A percentile compares a stretch with the other conserved stretches of the same genome.
These are phyloP conservation scores for Spinus pinus DNA, from an alignment of 2,797 vertebrate genomes.

Conservation along the genomic window DNA sequence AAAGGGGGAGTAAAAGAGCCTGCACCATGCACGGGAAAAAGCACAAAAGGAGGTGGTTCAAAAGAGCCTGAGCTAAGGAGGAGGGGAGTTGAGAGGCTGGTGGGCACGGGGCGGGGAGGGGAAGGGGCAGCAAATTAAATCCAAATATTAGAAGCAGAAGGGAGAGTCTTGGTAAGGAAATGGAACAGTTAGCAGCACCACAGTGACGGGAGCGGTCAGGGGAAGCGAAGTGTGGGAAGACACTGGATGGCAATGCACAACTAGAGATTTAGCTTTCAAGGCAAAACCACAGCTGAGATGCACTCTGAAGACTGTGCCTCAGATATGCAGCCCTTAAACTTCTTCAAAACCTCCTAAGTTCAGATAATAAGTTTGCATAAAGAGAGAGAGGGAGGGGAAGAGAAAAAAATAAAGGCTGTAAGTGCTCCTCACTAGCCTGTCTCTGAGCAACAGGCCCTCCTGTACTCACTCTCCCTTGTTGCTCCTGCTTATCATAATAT, in stretches of 20 bases:
- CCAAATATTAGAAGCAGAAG: slow-evolving; percentile 68
- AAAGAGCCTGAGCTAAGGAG: slow-evolving; percentile 67
- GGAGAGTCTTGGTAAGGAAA: background rate
- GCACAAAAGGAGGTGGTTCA: slow-evolving; percentile 75
- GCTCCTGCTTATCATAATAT: slow-evolving; percentile 69
- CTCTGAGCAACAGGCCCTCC: slow-evolving; percentile 57
- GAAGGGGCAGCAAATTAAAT: slow-evolving; percentile 56
- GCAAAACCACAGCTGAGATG: slow-evolving; percentile 1
- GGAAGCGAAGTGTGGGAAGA: slow-evolving; percentile 36
- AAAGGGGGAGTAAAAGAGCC: slow-evolving; percentile 70
- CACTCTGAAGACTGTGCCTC: background rate
- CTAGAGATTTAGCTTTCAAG: slow-evolving; percentile 14
- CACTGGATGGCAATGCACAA: slow-evolving; percentile 55
- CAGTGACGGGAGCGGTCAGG: background rate
- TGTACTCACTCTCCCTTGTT: slow-evolving; percentile 45
- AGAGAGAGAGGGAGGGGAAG: slow-evolving; percentile 34
- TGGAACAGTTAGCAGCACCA: background rate
- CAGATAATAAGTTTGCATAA: slow-evolving; percentile 63
- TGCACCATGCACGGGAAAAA: slow-evolving; percentile 55
- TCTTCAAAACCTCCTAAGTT: slow-evolving; percentile 43
- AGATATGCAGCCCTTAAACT: slow-evolving; percentile 35
- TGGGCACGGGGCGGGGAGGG: fast-evolving
- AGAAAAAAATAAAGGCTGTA: slow-evolving; percentile 22
- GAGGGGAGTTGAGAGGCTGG: background rate
- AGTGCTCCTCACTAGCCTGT: slow-evolving; percentile 50